These are phyloP conservation scores for Melangyna quadrimaculata DNA, from an alignment of 2,888 invertebrate species.

Conservation along the genomic window DNA sequence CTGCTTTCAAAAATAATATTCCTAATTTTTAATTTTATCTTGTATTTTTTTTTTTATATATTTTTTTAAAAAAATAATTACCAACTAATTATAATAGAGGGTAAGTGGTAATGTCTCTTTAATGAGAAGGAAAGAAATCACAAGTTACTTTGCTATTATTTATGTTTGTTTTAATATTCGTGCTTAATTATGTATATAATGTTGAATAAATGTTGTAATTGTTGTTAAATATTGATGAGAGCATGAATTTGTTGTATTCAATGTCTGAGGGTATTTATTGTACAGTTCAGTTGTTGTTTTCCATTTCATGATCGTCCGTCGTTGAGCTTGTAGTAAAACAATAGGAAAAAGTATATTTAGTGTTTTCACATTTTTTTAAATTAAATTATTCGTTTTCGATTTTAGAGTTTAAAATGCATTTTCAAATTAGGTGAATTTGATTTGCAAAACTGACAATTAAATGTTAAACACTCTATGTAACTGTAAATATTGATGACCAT, in stretches of 20 bases:
- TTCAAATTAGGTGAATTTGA: no score
- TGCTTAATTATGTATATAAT: background rate
- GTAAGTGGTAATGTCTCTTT: slow-evolving; percentile 60
- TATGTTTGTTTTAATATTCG: slow-evolving; percentile 20
- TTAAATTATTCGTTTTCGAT: no score
- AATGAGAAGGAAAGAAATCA: slow-evolving; percentile 19
- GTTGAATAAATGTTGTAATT: slow-evolving; percentile 3
- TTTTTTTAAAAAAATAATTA: slow-evolving; percentile 31
- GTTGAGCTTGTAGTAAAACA: no score
- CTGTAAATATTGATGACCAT: no score
- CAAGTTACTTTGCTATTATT: slow-evolving; percentile 11
- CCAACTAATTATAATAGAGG: slow-evolving; percentile 64
- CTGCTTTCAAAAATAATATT: slow-evolving; percentile 61
- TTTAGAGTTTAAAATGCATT: no score
- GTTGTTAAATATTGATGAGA: background rate
- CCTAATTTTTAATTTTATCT: slow-evolving; percentile 52
- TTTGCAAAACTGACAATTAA: no score
- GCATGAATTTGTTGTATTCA: slow-evolving; percentile 1
- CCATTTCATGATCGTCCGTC: no score
- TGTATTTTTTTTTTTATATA: slow-evolving; percentile 47
- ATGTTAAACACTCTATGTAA: no score
- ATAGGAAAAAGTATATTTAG: no score
- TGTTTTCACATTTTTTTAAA: no score
- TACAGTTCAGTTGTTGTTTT: background rate
- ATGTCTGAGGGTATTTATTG: background rate